phyloP scores from a whole-genome alignment of 2,888 invertebrate species.

The Drepanosiphum platanoidis region DNA sequence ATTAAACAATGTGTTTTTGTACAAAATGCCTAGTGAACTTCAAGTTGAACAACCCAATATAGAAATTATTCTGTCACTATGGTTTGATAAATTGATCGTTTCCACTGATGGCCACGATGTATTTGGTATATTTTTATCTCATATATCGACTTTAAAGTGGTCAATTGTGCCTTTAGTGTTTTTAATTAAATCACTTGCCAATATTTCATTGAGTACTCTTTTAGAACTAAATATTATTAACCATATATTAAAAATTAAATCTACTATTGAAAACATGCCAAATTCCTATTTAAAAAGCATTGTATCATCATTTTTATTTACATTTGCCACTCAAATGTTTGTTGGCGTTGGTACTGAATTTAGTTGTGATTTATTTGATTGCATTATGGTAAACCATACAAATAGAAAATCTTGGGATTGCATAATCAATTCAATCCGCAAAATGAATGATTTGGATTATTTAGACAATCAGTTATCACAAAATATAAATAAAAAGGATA shows the following conservation, averaged over 20 bases:
- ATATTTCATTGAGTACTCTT: conserved; percentile 15
- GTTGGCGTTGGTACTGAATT: not conserved
- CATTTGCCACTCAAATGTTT: conserved; percentile 24
- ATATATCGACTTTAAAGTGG: conserved; percentile 46
- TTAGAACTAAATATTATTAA: conserved; percentile 11
- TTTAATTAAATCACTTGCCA: conserved; percentile 37
- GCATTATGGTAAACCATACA: not conserved
- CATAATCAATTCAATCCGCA: conserved; percentile 1
- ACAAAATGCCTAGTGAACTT: conserved; percentile 51
- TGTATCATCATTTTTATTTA: conserved; percentile 37
- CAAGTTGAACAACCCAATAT: conserved; percentile 16
- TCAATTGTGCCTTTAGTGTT: conserved; percentile 44
- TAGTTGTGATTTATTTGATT: conserved; percentile 42
- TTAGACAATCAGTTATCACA: conserved; percentile 32
- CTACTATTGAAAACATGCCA: conserved; percentile 21
- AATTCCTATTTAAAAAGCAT: conserved; percentile 39
- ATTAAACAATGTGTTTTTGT: conserved; percentile 50
- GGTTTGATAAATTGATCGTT: conserved; percentile 40
- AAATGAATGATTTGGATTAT: conserved; percentile 15
- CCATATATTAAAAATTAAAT: conserved; percentile 34
- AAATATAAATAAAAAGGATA: not conserved
- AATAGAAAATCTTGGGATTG: conserved; percentile 40
- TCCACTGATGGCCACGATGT: conserved; percentile 31
- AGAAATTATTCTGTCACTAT: conserved; percentile 36
- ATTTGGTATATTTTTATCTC: conserved; percentile 27